Percentiles rank a stretch among this genome's conserved stretches.
Evolutionary conservation across 1,140 invertebrate species (phyloP).

Genomic region (Eciton burchellii): DNA sequence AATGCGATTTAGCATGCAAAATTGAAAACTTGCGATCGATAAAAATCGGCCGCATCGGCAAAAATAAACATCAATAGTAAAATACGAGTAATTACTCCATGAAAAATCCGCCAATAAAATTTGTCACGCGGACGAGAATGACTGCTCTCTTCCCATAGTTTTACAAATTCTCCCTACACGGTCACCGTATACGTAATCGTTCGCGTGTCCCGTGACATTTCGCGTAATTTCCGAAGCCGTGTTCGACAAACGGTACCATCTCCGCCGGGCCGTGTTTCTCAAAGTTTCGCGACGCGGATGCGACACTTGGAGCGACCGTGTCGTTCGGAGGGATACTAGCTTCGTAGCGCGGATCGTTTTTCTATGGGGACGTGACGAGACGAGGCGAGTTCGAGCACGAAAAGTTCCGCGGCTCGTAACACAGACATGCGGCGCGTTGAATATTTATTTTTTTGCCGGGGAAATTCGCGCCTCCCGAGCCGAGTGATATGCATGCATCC

Average conservation of each 20-base stretch:
- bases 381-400: conserved; percentile 35
- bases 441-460: conserved; percentile 59
- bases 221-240: conserved; percentile 50
- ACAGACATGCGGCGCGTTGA: conserved; percentile 37
- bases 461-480: conserved; percentile 44
- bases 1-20: background rate
- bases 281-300: conserved; percentile 47
- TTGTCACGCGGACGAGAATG: background rate
- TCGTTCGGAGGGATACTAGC: conserved; percentile 30
- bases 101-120: background rate
- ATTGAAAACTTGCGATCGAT: background rate
- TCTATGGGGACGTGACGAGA: conserved; percentile 42
- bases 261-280: conserved; percentile 46
- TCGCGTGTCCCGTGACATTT: conserved; percentile 33
- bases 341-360: conserved; percentile 37
- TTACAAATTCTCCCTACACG: background rate
- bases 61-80: background rate
- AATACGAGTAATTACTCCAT: background rate
- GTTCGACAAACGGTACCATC: conserved; percentile 47
- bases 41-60: background rate
- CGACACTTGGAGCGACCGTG: conserved; percentile 35
- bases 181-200: conserved; percentile 5
- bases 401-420: conserved; percentile 60
- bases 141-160: too few species aligned
- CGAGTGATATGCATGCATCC: conserved; percentile 49